Percentiles rank a stretch among this genome's conserved stretches.
These are phyloP conservation scores for Tyria jacobaeae DNA, from an alignment of 2,888 invertebrate genomes.

Conservation along the genomic window DNA sequence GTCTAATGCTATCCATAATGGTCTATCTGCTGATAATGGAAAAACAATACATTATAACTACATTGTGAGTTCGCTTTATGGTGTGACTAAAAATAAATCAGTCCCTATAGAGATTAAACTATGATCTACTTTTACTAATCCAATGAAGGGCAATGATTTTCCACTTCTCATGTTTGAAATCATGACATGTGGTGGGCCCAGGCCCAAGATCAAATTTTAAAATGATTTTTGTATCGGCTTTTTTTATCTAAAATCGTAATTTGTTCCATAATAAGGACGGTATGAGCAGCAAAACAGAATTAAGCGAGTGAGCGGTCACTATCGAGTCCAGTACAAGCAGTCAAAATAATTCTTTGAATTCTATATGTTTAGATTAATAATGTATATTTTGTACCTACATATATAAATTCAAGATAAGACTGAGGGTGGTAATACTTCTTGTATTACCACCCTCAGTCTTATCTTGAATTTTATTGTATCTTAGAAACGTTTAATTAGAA, in stretches of 20 bases:
- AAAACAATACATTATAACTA: too few species aligned
- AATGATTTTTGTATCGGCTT: slow-evolving; percentile 1
- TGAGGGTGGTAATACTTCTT: too few species aligned
- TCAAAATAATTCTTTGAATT: slow-evolving; percentile 8
- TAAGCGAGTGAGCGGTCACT: slow-evolving; percentile 33
- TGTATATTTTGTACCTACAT: too few species aligned
- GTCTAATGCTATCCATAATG: too few species aligned
- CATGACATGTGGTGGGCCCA: background rate
- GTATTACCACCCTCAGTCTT: too few species aligned
- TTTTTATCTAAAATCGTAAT: slow-evolving; percentile 13
- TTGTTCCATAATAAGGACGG: slow-evolving; percentile 4
- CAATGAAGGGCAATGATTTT: background rate
- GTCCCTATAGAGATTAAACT: background rate
- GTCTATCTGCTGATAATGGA: background rate
- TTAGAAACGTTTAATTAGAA: slow-evolving; percentile 9
- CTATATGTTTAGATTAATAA: too few species aligned
- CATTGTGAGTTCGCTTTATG: too few species aligned
- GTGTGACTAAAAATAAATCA: background rate
- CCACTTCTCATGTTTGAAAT: background rate
- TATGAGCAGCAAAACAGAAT: slow-evolving; percentile 38
- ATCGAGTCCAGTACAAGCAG: slow-evolving; percentile 38
- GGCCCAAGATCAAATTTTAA: background rate
- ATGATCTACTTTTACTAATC: background rate
- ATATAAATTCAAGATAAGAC: too few species aligned
- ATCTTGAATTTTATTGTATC: too few species aligned